Conservation (phyloP, 2,888 invertebrate genomes). For the Empis livida region DNA sequence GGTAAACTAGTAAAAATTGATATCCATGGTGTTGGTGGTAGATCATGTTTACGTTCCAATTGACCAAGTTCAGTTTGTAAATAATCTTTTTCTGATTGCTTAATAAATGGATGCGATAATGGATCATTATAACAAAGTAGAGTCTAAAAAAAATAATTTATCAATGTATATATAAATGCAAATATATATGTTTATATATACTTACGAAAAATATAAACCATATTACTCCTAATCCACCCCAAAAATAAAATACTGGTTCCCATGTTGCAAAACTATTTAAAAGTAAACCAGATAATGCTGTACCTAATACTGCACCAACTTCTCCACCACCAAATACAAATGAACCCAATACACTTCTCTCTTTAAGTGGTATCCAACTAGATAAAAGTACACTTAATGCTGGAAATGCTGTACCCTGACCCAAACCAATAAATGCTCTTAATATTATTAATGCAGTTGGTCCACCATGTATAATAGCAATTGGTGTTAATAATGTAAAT, state of each 20-base stretch:
- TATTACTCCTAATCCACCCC: constrained; percentile 50
- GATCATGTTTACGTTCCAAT: constrained; percentile 38
- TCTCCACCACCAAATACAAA: constrained; percentile 64
- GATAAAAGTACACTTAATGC: constrained; percentile 65
- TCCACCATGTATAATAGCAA: constrained; percentile 45
- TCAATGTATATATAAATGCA: no score
- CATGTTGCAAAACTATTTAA: constrained; percentile 49
- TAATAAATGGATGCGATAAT: constrained; percentile 59
- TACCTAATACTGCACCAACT: constrained; percentile 43
- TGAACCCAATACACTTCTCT: constrained; percentile 59
- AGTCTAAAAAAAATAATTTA: constrained; percentile 30
- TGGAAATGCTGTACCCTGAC: constrained; percentile 72
- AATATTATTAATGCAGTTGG: constrained; percentile 51
- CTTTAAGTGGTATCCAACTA: constrained; percentile 62
- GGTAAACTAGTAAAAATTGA: constrained; percentile 55
- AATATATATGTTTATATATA: no score
- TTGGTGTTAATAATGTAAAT: constrained; percentile 63
- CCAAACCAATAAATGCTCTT: constrained; percentile 62
- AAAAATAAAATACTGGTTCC: constrained; percentile 61
- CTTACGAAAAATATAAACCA: constrained; percentile 53
- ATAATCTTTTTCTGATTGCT: constrained; percentile 54
- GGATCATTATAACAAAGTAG: constrained; percentile 56
- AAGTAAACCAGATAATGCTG: constrained; percentile 48
- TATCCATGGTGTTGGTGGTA: constrained; percentile 57
- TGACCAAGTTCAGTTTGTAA: constrained; percentile 50